Conservation (phyloP, 2,113 vertebrate species). For the Ranitomeya imitator region DNA sequence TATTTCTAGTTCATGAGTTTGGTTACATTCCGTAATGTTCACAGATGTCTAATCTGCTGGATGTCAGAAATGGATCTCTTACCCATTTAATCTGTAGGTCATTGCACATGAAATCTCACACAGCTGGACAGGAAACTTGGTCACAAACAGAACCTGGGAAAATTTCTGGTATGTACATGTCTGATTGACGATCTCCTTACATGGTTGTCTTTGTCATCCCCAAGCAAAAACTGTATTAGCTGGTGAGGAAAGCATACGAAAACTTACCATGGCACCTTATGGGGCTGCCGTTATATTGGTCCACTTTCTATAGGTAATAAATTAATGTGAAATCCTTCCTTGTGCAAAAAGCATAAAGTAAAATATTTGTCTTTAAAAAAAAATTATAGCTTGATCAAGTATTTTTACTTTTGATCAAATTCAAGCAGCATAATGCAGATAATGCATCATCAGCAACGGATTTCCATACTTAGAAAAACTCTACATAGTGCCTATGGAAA, state of each 20-base stretch:
- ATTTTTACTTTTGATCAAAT: no score
- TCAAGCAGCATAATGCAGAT: no score
- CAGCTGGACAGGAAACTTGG: slow-evolving; percentile 97
- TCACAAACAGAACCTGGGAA: slow-evolving; percentile 97
- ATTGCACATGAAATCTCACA: slow-evolving; percentile 98
- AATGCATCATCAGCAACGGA: no score
- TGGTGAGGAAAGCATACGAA: neutral
- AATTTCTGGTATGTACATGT: slow-evolving; percentile 87
- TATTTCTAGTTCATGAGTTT: neutral
- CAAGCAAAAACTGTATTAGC: neutral
- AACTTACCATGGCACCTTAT: neutral
- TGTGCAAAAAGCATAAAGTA: neutral
- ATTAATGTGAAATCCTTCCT: neutral
- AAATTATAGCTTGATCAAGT: no score
- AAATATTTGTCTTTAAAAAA: no score
- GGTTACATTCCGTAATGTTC: neutral
- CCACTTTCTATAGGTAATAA: neutral
- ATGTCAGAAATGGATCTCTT: neutral
- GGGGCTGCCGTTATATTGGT: neutral
- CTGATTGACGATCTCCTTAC: neutral
- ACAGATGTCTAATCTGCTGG: neutral
- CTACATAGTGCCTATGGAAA: no score
- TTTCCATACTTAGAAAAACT: no score
- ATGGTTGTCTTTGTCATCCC: neutral
- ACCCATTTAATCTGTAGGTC: slow-evolving; percentile 74